These are phyloP conservation scores for Dendropsophus ebraccatus DNA, from an alignment of 2,113 vertebrate genomes.

Conservation along the genomic window DNA sequence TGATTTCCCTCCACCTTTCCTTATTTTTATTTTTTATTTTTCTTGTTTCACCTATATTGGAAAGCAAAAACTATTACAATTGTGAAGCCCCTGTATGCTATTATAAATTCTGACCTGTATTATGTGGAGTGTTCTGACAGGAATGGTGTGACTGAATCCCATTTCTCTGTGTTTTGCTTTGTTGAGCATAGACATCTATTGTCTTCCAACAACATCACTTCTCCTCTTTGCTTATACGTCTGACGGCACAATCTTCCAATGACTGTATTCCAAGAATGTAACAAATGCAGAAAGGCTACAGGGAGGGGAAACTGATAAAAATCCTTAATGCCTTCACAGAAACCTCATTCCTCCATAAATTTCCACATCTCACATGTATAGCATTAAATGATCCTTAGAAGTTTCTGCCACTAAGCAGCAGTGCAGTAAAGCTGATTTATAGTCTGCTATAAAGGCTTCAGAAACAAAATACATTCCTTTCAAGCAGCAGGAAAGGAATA, in stretches of 20 bases:
- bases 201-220: not conserved
- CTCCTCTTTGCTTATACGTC: not conserved
- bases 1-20: no score
- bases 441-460: slow-evolving; percentile 43
- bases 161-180: no score
- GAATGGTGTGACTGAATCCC: no score
- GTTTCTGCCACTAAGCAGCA: slow-evolving; percentile 51
- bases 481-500: slow-evolving; percentile 42
- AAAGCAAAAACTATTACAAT: no score
- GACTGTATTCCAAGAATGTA: not conserved
- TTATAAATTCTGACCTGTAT: not conserved
- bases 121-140: not conserved
- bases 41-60: no score
- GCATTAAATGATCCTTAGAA: slow-evolving; percentile 51
- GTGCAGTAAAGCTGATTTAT: slow-evolving; percentile 55
- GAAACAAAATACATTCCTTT: slow-evolving; percentile 49
- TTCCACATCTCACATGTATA: slow-evolving; percentile 32
- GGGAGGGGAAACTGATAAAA: slow-evolving; percentile 31
- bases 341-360: slow-evolving; percentile 26
- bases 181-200: not conserved
- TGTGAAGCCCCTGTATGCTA: not conserved
- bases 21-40: no score
- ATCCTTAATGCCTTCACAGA: slow-evolving; percentile 21
- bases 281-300: not conserved
- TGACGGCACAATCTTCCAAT: not conserved